Percentiles rank a stretch among this genome's conserved stretches.
Conservation (phyloP, 2,113 vertebrate species). For the Sakesphorus luctuosus region DNA sequence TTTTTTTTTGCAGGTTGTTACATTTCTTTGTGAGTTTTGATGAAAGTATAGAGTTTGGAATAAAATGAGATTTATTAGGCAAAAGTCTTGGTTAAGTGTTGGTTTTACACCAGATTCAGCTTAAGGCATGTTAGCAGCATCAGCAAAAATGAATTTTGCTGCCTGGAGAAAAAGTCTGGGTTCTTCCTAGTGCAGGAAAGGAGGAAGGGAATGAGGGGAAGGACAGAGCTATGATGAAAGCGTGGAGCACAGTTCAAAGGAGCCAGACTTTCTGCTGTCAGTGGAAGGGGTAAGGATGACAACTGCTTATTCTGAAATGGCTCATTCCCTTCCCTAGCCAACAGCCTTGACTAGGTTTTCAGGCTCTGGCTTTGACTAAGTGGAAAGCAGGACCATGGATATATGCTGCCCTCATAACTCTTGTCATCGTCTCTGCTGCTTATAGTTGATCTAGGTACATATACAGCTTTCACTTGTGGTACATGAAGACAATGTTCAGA, state of each 20-base stretch:
- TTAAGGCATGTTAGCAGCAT: not conserved
- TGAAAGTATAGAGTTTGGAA: not conserved
- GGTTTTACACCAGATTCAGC: not conserved
- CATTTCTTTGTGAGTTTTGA: not conserved
- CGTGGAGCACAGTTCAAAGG: not conserved
- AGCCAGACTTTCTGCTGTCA: not conserved
- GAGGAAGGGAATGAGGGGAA: not conserved
- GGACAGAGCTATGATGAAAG: not conserved
- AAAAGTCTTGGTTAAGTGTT: not conserved
- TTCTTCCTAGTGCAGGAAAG: not conserved
- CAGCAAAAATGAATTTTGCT: not conserved
- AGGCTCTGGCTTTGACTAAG: not conserved
- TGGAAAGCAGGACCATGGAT: not conserved
- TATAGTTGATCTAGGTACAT: not conserved
- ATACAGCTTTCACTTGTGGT: not conserved
- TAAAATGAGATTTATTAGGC: not conserved
- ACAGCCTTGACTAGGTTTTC: not conserved
- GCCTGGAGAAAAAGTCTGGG: not conserved
- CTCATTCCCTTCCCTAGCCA: not conserved
- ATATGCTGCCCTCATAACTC: not conserved
- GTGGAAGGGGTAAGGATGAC: not conserved
- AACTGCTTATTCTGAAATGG: not conserved
- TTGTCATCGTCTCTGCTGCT: not conserved
- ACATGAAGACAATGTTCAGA: not conserved
- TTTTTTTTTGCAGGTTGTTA: not conserved